Conservation (phyloP, 2,888 invertebrate species). For the Pseudoips prasinana region DNA sequence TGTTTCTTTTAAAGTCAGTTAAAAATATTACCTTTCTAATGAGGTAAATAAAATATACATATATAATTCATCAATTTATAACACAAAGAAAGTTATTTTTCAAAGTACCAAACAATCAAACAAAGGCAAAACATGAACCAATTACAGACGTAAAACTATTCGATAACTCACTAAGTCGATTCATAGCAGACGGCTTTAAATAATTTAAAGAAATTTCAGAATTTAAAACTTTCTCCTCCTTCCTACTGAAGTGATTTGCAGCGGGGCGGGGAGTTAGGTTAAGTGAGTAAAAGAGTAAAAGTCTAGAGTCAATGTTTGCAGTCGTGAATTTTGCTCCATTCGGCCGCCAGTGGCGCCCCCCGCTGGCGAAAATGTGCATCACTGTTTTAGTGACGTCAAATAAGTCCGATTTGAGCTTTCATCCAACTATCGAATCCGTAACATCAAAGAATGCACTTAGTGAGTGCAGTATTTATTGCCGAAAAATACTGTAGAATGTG, state of each 20-base stretch:
- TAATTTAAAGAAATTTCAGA: constrained; percentile 57
- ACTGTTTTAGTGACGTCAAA: constrained; percentile 19
- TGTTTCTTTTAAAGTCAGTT: too few species aligned
- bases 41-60: too few species aligned
- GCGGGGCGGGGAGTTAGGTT: constrained; percentile 64
- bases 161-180: constrained; percentile 48
- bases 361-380: constrained; percentile 48
- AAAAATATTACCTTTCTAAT: too few species aligned
- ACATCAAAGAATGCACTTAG: constrained; percentile 23
- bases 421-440: constrained; percentile 17
- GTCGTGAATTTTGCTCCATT: constrained; percentile 73
- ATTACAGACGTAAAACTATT: constrained; percentile 46
- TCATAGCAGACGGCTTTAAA: constrained; percentile 50
- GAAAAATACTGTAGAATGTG: too few species aligned
- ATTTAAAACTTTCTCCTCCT: constrained; percentile 61
- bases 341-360: constrained; percentile 57
- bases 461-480: too few species aligned
- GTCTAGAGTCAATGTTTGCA: constrained; percentile 79
- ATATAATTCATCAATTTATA: too few species aligned
- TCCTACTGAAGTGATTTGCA: constrained; percentile 71
- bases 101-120: constrained; percentile 18
- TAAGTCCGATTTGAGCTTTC: constrained; percentile 21
- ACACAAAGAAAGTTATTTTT: too few species aligned
- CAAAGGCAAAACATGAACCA: constrained; percentile 38
- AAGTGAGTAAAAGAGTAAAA: constrained; percentile 79